phyloP scores from a whole-genome alignment of 2,888 invertebrate species.

The Sinhomidia bicolor region DNA sequence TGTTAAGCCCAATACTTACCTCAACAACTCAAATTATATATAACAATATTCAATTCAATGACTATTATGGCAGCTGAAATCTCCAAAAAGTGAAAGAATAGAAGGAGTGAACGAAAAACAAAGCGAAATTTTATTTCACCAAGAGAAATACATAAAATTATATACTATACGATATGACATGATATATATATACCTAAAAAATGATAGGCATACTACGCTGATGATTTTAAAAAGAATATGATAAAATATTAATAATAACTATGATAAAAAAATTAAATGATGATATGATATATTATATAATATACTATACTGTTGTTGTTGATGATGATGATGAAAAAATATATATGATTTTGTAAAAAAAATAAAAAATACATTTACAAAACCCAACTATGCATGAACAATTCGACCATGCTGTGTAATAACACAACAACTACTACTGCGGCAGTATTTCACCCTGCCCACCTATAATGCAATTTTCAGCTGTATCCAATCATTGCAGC shows the following conservation, averaged over 20 bases:
- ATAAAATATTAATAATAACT: conserved; percentile 28
- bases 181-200: neutral
- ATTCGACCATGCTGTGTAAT: too few relatives aligned
- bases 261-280: conserved; percentile 36
- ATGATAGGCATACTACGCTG: conserved; percentile 41
- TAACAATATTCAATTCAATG: neutral
- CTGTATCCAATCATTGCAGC: too few relatives aligned
- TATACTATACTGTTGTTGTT: conserved; percentile 51
- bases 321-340: conserved; percentile 54
- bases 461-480: too few relatives aligned
- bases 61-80: conserved; percentile 66
- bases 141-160: neutral
- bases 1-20: conserved; percentile 47
- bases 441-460: too few relatives aligned
- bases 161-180: conserved; percentile 5
- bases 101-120: conserved; percentile 41
- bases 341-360: conserved; percentile 62
- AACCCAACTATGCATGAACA: conserved; percentile 6
- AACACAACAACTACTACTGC: too few relatives aligned
- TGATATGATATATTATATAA: conserved; percentile 9
- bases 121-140: conserved; percentile 32
- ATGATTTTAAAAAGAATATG: conserved; percentile 52
- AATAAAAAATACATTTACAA: conserved; percentile 59
- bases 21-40: conserved; percentile 45
- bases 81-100: conserved; percentile 32